Conservation (phyloP, 2,888 invertebrate species). For the Drosophila nr. perissopoda region DNA sequence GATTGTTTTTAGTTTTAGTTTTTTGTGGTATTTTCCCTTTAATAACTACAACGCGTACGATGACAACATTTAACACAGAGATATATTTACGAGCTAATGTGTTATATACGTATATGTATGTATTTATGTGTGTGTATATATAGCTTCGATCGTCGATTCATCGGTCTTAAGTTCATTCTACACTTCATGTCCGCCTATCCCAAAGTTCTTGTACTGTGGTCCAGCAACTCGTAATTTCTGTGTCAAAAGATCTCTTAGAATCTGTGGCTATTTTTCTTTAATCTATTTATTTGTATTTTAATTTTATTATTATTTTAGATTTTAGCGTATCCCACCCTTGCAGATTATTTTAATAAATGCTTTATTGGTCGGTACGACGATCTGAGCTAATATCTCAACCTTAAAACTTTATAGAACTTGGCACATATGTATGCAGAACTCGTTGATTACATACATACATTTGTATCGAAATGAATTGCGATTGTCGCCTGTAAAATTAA, state of each 20-base stretch:
- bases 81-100: conserved; percentile 77
- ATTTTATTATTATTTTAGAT: neutral
- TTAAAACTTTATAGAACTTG: conserved; percentile 1
- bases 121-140: conserved; percentile 39
- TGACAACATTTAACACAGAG: conserved; percentile 82
- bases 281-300: neutral
- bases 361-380: conserved; percentile 7
- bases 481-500: neutral
- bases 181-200: conserved; percentile 21
- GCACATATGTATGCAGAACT: neutral
- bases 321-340: conserved; percentile 8
- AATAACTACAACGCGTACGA: conserved; percentile 81
- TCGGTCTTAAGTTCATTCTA: conserved; percentile 17
- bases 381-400: conserved; percentile 7
- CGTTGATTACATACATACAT: neutral
- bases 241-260: conserved; percentile 25
- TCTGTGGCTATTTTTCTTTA: conserved; percentile 35
- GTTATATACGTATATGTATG: conserved; percentile 59
- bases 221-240: conserved; percentile 13
- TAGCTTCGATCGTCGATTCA: conserved; percentile 31
- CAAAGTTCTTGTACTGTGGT: conserved; percentile 16
- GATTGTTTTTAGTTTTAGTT: conserved; percentile 12
- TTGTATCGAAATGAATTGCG: neutral
- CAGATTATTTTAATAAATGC: conserved; percentile 13
- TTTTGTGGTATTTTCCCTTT: conserved; percentile 45